Conservation (phyloP, 2,888 invertebrate species). For the Agrotis clavis region DNA sequence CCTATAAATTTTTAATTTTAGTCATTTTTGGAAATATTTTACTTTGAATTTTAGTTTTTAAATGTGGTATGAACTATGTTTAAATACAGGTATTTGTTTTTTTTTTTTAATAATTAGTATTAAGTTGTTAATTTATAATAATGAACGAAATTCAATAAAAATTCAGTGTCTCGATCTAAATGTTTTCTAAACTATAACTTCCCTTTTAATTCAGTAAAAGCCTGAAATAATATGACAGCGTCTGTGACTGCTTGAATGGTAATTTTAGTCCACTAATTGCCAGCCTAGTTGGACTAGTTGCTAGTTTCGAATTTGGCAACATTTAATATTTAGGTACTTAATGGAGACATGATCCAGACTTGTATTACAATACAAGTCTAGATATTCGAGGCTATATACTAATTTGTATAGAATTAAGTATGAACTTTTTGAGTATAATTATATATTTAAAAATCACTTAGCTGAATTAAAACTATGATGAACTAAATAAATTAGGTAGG, state of each 20-base stretch:
- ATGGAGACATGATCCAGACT: not conserved
- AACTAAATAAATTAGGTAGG: slow-evolving; percentile 11
- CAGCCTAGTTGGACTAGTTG: too few relatives aligned
- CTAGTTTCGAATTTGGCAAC: not conserved
- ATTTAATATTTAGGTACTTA: not conserved
- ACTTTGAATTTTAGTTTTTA: too few relatives aligned
- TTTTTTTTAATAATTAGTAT: too few relatives aligned
- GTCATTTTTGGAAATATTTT: too few relatives aligned
- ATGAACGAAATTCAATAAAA: too few relatives aligned
- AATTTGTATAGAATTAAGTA: not conserved
- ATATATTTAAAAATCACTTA: not conserved
- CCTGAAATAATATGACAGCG: not conserved
- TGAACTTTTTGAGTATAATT: not conserved
- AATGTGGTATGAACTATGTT: too few relatives aligned
- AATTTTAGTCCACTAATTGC: not conserved
- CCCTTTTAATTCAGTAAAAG: not conserved
- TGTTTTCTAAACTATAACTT: not conserved
- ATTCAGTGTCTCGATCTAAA: too few relatives aligned
- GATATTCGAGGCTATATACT: too few relatives aligned
- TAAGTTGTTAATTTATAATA: too few relatives aligned
- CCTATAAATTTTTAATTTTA: too few relatives aligned
- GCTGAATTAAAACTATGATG: not conserved
- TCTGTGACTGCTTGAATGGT: not conserved
- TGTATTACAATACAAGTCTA: not conserved
- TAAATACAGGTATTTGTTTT: too few relatives aligned